These are phyloP conservation scores for Lophura nycthemera DNA, from an alignment of 2,113 vertebrate genomes.

Conservation along the genomic window DNA sequence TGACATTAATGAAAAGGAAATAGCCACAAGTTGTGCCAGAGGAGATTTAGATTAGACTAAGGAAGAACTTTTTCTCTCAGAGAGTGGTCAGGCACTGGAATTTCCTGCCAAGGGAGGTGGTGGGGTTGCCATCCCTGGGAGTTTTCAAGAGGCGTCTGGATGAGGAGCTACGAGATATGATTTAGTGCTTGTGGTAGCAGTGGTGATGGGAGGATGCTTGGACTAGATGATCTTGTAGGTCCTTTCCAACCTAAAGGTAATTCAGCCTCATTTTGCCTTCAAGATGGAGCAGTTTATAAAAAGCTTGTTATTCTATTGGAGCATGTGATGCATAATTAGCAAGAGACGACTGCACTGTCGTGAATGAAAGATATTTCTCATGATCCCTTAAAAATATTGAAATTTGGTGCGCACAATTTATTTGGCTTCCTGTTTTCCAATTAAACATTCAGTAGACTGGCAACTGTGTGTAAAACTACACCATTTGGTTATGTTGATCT, in stretches of 20 bases:
- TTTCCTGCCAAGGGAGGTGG: too few species aligned
- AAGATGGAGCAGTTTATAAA: background rate
- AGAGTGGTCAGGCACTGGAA: too few species aligned
- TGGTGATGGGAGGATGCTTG: too few species aligned
- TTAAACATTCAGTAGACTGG: background rate
- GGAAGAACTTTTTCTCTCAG: too few species aligned
- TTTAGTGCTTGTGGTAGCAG: too few species aligned
- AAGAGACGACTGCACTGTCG: background rate
- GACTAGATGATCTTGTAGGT: too few species aligned
- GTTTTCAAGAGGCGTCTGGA: too few species aligned
- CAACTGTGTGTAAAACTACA: background rate
- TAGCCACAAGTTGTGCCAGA: too few species aligned
- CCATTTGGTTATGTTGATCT: background rate
- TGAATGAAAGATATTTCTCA: background rate
- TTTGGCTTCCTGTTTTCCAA: background rate
- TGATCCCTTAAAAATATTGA: background rate
- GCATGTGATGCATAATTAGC: background rate
- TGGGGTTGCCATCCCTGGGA: too few species aligned
- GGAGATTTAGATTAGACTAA: too few species aligned
- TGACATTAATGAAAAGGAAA: background rate
- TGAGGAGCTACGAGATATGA: too few species aligned
- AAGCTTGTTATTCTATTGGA: background rate
- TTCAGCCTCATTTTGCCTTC: background rate
- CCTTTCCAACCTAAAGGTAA: background rate
- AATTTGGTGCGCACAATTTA: background rate